Percentiles rank a stretch among this genome's conserved stretches.
These are phyloP conservation scores for Eilema griseolum DNA, from an alignment of 2,888 invertebrate species.

Conservation along the genomic window DNA sequence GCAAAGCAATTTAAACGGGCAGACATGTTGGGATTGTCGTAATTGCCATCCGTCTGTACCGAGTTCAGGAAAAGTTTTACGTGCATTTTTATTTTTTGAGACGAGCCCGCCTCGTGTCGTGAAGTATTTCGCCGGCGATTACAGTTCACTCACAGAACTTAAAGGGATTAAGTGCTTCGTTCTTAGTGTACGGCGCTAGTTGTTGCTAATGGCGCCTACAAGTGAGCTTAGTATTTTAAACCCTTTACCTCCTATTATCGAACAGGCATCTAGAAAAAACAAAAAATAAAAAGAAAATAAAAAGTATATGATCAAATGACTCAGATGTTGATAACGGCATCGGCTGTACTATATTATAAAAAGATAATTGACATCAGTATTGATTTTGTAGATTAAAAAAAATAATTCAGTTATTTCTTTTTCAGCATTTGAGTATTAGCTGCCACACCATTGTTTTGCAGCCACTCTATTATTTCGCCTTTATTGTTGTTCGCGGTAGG, in stretches of 20 bases:
- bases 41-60: too few relatives aligned
- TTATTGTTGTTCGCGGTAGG: too few relatives aligned
- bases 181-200: neutral
- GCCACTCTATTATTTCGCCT: too few relatives aligned
- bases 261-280: neutral
- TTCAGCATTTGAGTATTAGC: too few relatives aligned
- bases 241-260: neutral
- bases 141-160: constrained; percentile 37
- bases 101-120: neutral
- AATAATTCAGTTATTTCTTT: constrained; percentile 32
- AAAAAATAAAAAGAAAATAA: neutral
- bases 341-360: neutral
- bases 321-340: neutral
- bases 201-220: neutral
- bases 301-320: neutral
- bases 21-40: too few relatives aligned
- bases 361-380: constrained; percentile 4
- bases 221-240: neutral
- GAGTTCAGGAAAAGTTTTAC: too few relatives aligned
- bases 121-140: constrained; percentile 33
- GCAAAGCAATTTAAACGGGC: too few relatives aligned
- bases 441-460: too few relatives aligned
- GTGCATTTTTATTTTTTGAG: too few relatives aligned
- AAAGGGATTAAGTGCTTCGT: constrained; percentile 39
- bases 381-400: constrained; percentile 34